A percentile compares a stretch with the other conserved stretches of the same genome.
phyloP scores from a whole-genome alignment of 2,888 invertebrate genomes.

The Marasmarcha lunaedactyla region DNA sequence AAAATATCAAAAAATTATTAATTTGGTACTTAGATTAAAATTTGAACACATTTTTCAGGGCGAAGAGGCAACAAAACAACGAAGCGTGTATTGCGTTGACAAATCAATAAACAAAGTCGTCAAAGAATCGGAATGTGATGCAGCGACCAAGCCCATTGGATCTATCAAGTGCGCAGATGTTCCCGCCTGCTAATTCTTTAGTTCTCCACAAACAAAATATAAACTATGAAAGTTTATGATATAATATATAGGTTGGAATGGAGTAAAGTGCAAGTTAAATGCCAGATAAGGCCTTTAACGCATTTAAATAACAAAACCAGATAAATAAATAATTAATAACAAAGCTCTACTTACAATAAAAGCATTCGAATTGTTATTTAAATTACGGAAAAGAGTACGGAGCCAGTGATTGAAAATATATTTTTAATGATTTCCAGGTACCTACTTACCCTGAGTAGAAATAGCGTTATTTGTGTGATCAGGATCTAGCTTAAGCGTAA shows the following conservation, averaged over 20 bases:
- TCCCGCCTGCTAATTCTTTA: constrained; percentile 40
- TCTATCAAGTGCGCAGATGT: constrained; percentile 73
- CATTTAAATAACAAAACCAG: too few species aligned
- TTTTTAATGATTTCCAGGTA: constrained; percentile 28
- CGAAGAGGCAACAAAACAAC: constrained; percentile 70
- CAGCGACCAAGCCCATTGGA: constrained; percentile 74
- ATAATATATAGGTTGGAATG: too few species aligned
- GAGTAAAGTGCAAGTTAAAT: too few species aligned
- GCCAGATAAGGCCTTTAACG: too few species aligned
- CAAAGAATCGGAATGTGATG: constrained; percentile 79
- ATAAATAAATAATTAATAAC: too few species aligned
- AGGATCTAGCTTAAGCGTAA: too few species aligned
- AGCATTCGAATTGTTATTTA: too few species aligned
- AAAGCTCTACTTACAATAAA: too few species aligned
- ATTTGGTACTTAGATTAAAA: too few species aligned
- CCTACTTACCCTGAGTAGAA: constrained; percentile 61
- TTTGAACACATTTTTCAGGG: constrained; percentile 45
- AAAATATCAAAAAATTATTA: too few species aligned
- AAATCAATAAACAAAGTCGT: constrained; percentile 79
- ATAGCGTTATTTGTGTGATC: constrained; percentile 21
- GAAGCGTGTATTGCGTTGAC: constrained; percentile 82
- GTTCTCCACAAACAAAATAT: neutral
- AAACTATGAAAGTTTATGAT: neutral
- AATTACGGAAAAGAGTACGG: constrained; percentile 1
- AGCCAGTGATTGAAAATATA: constrained; percentile 33